Percentiles rank a stretch among this genome's conserved stretches.
These are phyloP conservation scores for Adelphocoris suturalis DNA, from an alignment of 2,888 invertebrate species.

Conservation along the genomic window DNA sequence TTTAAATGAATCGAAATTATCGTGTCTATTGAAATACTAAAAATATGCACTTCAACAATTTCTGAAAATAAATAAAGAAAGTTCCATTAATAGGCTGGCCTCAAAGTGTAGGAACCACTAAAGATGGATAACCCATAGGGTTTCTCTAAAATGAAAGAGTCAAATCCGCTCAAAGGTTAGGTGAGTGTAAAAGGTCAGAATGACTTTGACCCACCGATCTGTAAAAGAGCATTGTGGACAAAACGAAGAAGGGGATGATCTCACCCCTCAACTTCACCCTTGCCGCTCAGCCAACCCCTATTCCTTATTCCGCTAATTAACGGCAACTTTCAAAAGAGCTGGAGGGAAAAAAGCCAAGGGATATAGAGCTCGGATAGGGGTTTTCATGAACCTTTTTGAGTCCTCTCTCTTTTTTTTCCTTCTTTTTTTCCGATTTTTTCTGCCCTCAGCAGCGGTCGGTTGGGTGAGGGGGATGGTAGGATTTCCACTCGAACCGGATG, in stretches of 20 bases:
- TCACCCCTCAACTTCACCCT: background rate
- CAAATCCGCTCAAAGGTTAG: conserved; percentile 59
- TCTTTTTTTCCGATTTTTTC: conserved; percentile 33
- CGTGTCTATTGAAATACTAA: too few species aligned
- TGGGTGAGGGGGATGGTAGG: conserved; percentile 24
- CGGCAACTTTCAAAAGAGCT: conserved; percentile 61
- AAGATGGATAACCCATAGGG: too few species aligned
- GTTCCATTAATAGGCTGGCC: too few species aligned
- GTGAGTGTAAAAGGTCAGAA: conserved; percentile 51
- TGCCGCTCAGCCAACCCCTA: background rate
- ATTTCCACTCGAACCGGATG: conserved; percentile 67
- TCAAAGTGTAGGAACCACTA: too few species aligned
- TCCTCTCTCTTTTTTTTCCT: conserved; percentile 38
- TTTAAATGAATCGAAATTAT: too few species aligned
- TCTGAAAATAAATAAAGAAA: too few species aligned
- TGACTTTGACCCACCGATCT: conserved; percentile 61
- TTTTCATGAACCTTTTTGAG: conserved; percentile 54
- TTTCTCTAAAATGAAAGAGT: background rate
- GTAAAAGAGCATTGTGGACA: conserved; percentile 49
- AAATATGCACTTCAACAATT: too few species aligned
- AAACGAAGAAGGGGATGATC: conserved; percentile 44
- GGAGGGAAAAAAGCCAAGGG: conserved; percentile 24
- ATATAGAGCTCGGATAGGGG: conserved; percentile 58
- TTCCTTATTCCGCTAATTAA: conserved; percentile 64
- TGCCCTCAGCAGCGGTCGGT: conserved; percentile 34